Base-by-base conservation (phyloP, 1,140 invertebrate genomes). In the Drosophila biarmipes region DNA sequence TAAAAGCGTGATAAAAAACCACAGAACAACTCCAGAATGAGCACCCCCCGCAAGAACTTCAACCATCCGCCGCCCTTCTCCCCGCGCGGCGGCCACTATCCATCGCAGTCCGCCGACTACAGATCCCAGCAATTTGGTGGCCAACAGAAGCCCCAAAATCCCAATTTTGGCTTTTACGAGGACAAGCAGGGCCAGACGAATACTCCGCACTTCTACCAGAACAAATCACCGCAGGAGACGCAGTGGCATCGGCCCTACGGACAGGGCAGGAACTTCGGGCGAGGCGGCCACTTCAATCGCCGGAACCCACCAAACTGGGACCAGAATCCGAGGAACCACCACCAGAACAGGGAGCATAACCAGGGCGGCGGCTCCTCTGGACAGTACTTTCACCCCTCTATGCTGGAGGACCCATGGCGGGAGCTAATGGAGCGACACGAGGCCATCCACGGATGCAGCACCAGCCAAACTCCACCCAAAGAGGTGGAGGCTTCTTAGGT, bases 381-480 rank as follows among this genome's bases (percentile, higher is more conserved):
- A 0, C 73, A 79, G 19, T 91, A 91, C 37, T 79, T 78, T 19
- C 90, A 91, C 35, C 74, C 42, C 0, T 91, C 90, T 0, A 91
- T 91, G 90, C 35, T 91, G 6, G 90, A 91, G 52, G 90, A 91
- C 66, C 90, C 90, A 0, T 91, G 90, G 90, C 66, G 51, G 0
- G 85, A 91, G 11, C 46, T 91, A 2, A 73, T 91, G 66, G 69
- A 79, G 24, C 78, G 87, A 2, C 57, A 86, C 29, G 52, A 84
- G 48, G 84, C 80, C 7, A 84, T 90, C n/a, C 55, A 86, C 15
- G 73, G 71, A 6, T 5, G 51, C 6, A 49, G 31, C 29, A 21
- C 24, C 6, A 29, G 15, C 29, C 43, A 34, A 40, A 27, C 68
- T 4, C 5, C 43, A n/a, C 14, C 29, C 14, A 29, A 40, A 17